Base-by-base conservation (phyloP, 2,888 invertebrate genomes). In the Trachelus stipa region DNA sequence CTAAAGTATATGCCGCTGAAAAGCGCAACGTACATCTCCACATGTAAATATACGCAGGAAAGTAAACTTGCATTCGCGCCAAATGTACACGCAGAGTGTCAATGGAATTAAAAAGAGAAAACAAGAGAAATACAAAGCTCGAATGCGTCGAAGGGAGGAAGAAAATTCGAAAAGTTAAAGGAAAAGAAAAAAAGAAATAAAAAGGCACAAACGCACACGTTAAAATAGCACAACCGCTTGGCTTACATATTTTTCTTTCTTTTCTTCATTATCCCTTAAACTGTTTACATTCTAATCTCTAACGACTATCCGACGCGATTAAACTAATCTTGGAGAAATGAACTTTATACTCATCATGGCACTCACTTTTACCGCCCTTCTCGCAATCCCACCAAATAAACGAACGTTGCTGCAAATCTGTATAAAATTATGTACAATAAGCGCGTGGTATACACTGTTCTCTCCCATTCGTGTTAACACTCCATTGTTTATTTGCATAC, bases 341-440 rank as follows among this genome's bases (percentile, higher is more conserved):
- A 56, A 23, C 2, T 56, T 56, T 56, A 23, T 56, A 23, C 23
- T 56, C 23, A 23, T 23, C 11, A 88, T 88, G 88, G 87, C 87
- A 87, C 88, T 80, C 83, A 80, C 56, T 23, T 23, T 6, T 23
- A 56, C 56, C 56, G 56, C 9, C 56, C 23, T 56, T 56, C 23
- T 56, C 9, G 56, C 56, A 56, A 23, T 56, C 56, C 6, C 9
- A 9, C 56, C 9, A 15, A 56, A 56, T 56, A 56, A 56, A 56
- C 2, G 56, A 56, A 23, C 23, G 84, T 81, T 83, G 83, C 82
- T 85, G 85, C 81, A 84, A 83, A 82, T 79, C 81, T 74, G 83
- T 88, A 88, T 81, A 87, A 87, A 88, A 87, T 86, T 88, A 86
- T 82, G 82, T 85, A 87, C 86, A 88, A 80, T 80, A 56, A 56